These are phyloP conservation scores for Coregonus ussuriensis DNA, from an alignment of 2,797 vertebrate species.

Conservation along the genomic window DNA sequence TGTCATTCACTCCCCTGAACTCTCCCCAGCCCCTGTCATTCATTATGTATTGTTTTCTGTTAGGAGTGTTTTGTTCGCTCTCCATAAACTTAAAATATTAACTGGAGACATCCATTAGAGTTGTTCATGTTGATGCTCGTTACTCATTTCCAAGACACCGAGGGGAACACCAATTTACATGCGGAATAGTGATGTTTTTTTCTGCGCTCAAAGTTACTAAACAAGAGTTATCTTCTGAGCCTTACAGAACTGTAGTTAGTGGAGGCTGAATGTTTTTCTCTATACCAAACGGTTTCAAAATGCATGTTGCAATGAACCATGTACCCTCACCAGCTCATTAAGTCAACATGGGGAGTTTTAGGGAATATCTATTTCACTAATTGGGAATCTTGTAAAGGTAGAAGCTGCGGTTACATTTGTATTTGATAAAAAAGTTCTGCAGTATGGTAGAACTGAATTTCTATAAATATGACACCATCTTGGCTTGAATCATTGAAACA, in stretches of 20 bases:
- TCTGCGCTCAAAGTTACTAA: conserved; percentile 21
- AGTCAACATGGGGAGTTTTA: not conserved
- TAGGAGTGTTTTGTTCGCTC: conserved; percentile 59
- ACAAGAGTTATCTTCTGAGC: not conserved
- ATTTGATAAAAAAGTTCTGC: not conserved
- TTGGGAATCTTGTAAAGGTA: not conserved
- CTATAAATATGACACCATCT: not conserved
- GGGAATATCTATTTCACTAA: not conserved
- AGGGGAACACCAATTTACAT: conserved; percentile 30
- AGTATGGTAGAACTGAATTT: not conserved
- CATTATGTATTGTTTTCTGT: conserved; percentile 41
- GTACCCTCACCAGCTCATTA: not conserved
- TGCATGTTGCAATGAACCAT: not conserved
- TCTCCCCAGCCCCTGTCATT: conserved; percentile 25
- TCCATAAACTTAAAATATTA: conserved; percentile 47
- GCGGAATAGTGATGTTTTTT: conserved; percentile 46
- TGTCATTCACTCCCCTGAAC: conserved; percentile 1
- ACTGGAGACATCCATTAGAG: conserved; percentile 37
- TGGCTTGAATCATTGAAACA: not conserved
- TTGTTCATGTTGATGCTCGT: conserved; percentile 58
- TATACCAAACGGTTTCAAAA: not conserved
- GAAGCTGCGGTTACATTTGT: not conserved
- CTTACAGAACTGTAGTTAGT: not conserved
- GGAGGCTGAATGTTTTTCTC: not conserved
- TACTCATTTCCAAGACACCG: conserved; percentile 48